Evolutionary conservation across 1,140 invertebrate genomes (phyloP).

Genomic region (Dreissena rostriformis): DNA sequence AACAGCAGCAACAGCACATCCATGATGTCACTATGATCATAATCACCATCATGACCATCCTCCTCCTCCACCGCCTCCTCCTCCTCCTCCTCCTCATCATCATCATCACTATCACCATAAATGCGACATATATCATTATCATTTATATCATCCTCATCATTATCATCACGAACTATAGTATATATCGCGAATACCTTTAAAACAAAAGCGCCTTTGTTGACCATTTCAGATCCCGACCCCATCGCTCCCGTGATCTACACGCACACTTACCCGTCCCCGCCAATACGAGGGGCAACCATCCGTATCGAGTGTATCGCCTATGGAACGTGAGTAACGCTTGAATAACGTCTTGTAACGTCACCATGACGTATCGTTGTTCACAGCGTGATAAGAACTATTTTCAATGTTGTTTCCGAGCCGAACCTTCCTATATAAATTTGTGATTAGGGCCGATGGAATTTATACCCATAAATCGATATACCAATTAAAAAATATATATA

Average conservation of each 20-base stretch:
- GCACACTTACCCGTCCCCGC: conserved; percentile 41
- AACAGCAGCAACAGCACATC: conserved; percentile 8
- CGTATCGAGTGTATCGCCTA: conserved; percentile 49
- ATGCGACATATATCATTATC: background rate
- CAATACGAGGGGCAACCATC: conserved; percentile 23
- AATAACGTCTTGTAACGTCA: background rate
- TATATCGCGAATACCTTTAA: background rate
- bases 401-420: background rate
- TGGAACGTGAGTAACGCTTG: conserved; percentile 39
- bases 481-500: background rate
- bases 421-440: background rate
- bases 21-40: conserved; percentile 2
- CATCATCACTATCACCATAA: background rate
- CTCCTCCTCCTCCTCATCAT: background rate
- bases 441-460: conserved; percentile 28
- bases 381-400: background rate
- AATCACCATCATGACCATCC: background rate
- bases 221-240: conserved; percentile 12
- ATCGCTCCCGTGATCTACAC: conserved; percentile 38
- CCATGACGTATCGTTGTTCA: background rate
- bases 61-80: no score
- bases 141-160: background rate
- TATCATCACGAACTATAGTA: background rate
- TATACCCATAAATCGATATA: background rate
- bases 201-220: no score